These are phyloP conservation scores for Venustaconcha ellipsiformis DNA, from an alignment of 1,140 invertebrate genomes.

Conservation along the genomic window DNA sequence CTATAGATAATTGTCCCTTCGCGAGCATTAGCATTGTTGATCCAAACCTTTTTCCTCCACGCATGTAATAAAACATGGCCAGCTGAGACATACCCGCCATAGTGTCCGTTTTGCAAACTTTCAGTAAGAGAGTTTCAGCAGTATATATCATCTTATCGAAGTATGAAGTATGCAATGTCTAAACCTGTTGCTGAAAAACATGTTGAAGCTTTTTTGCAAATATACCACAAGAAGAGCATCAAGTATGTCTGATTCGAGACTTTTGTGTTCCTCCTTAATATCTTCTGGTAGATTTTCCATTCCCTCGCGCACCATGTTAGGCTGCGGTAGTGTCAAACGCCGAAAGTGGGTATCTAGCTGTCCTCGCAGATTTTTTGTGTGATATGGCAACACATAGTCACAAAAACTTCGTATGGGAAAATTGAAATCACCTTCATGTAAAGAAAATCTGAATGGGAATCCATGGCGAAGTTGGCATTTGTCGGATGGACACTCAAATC, in stretches of 20 bases:
- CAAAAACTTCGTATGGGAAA: neutral
- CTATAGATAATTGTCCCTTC: neutral
- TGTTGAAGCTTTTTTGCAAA: neutral
- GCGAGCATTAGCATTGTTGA: neutral
- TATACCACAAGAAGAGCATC: neutral
- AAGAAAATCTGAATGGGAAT: too few species aligned
- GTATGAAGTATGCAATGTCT: neutral
- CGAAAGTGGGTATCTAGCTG: neutral
- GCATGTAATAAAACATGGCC: neutral
- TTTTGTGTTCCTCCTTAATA: neutral
- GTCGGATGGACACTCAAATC: neutral
- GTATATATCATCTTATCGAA: neutral
- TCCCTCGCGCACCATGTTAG: too few species aligned
- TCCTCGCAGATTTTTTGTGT: neutral
- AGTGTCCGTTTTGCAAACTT: neutral
- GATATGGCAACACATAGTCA: neutral
- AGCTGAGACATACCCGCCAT: conserved; percentile 6
- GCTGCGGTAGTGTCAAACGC: neutral
- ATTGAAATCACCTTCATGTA: neutral
- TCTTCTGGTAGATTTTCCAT: neutral
- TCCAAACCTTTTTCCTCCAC: neutral
- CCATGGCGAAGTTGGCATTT: neutral
- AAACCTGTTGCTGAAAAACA: neutral
- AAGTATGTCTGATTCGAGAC: neutral
- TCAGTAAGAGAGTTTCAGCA: neutral